Conservation (phyloP, 2,888 invertebrate genomes). For the Drosophila meridionalis region DNA sequence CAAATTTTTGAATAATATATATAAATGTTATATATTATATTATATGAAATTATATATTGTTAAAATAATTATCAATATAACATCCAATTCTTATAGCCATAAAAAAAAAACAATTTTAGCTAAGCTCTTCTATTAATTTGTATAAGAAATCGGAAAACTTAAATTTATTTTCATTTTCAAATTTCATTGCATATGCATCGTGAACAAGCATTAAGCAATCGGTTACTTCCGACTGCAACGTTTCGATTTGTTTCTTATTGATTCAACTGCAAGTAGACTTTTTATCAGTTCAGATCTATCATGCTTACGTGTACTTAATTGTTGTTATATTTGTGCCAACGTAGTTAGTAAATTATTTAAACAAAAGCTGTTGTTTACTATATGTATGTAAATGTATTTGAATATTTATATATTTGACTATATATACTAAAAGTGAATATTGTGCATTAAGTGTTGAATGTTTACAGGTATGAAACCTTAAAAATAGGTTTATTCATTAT, state of each 20-base stretch:
- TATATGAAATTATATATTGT: background rate
- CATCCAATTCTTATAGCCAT: background rate
- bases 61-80: background rate
- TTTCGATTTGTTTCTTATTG: background rate
- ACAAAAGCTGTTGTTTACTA: background rate
- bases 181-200: background rate
- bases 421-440: background rate
- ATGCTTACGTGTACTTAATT: background rate
- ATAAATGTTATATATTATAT: background rate
- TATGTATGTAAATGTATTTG: background rate
- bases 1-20: background rate
- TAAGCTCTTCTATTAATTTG: background rate
- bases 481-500: too few species aligned
- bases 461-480: background rate
- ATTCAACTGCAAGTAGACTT: background rate
- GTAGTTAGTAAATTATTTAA: background rate
- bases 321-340: background rate
- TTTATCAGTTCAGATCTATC: background rate
- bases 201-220: background rate
- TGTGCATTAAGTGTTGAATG: background rate
- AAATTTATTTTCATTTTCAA: background rate
- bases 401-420: background rate
- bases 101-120: background rate
- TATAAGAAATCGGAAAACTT: background rate
- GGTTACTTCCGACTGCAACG: background rate